These are phyloP conservation scores for Anoplopoma fimbria DNA, from an alignment of 2,113 vertebrate genomes.

Conservation along the genomic window DNA sequence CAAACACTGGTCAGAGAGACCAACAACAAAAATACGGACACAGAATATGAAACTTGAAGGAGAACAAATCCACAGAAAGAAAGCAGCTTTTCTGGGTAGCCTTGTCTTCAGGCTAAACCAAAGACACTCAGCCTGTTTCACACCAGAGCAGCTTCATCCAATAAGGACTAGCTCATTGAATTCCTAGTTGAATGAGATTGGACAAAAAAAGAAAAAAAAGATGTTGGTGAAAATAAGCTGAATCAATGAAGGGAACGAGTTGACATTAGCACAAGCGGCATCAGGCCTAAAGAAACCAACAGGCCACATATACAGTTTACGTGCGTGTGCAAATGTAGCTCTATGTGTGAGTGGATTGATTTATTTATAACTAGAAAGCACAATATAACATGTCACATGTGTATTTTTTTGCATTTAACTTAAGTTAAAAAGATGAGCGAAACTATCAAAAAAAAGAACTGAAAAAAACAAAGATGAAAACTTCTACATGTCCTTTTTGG, in stretches of 20 bases:
- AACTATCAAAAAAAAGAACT: too few species aligned
- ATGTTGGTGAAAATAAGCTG: constrained; percentile 32
- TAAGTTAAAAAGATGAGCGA: too few species aligned
- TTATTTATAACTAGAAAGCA: too few species aligned
- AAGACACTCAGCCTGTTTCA: constrained; percentile 28
- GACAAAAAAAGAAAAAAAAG: constrained; percentile 12
- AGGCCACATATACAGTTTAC: not conserved
- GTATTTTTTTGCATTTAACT: too few species aligned
- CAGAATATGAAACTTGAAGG: not conserved
- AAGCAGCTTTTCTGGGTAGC: constrained; percentile 34
- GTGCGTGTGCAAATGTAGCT: not conserved
- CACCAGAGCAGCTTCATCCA: constrained; percentile 57
- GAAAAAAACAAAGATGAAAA: too few species aligned
- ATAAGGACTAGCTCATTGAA: constrained; percentile 59
- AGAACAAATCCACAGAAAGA: constrained; percentile 38
- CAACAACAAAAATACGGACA: constrained; percentile 19
- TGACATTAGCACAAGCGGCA: constrained; percentile 39
- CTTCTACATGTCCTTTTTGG: too few species aligned
- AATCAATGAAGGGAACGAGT: constrained; percentile 45
- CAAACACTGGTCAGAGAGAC: not conserved
- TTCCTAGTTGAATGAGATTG: constrained; percentile 51
- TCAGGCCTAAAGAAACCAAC: constrained; percentile 28
- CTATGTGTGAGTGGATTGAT: constrained; percentile 17
- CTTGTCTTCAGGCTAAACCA: constrained; percentile 56
- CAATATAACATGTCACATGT: too few species aligned